phyloP scores from a whole-genome alignment of 2,797 vertebrate genomes.

The Acestrorhynchus altus region DNA sequence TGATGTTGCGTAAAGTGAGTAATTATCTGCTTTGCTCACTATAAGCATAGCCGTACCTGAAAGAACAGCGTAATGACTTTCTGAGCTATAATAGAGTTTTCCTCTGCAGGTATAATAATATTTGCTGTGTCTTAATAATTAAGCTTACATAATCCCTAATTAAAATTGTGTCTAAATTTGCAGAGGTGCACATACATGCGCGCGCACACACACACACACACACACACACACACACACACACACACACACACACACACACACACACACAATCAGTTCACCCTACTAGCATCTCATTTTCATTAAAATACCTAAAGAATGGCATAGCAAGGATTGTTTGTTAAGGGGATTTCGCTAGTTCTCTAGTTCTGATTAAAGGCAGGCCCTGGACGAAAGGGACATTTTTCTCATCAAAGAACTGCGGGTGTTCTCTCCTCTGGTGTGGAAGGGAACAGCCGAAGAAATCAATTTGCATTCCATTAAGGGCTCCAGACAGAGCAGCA shows the following conservation, averaged over 20 bases:
- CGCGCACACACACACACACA: neutral
- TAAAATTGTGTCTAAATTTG: conserved; percentile 17
- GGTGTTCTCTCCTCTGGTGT: conserved; percentile 39
- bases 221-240: neutral
- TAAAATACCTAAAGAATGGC: conserved; percentile 31
- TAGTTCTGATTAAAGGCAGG: conserved; percentile 49
- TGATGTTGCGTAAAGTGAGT: neutral
- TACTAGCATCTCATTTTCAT: neutral
- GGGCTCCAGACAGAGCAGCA: conserved; percentile 39
- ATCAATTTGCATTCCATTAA: conserved; percentile 67
- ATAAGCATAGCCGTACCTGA: neutral
- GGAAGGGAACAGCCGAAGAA: conserved; percentile 52
- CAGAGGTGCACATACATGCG: neutral
- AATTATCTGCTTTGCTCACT: neutral
- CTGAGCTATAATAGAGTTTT: neutral
- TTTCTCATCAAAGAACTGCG: conserved; percentile 53
- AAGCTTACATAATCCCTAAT: conserved; percentile 8
- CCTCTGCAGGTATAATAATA: neutral
- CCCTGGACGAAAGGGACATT: conserved; percentile 46
- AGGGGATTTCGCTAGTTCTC: conserved; percentile 44
- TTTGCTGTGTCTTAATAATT: neutral
- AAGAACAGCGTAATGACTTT: neutral
- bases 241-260: neutral
- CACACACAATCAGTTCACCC: neutral
- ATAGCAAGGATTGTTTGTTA: conserved; percentile 22